phyloP scores from a whole-genome alignment of 2,888 invertebrate species.

The Thera britannica region DNA sequence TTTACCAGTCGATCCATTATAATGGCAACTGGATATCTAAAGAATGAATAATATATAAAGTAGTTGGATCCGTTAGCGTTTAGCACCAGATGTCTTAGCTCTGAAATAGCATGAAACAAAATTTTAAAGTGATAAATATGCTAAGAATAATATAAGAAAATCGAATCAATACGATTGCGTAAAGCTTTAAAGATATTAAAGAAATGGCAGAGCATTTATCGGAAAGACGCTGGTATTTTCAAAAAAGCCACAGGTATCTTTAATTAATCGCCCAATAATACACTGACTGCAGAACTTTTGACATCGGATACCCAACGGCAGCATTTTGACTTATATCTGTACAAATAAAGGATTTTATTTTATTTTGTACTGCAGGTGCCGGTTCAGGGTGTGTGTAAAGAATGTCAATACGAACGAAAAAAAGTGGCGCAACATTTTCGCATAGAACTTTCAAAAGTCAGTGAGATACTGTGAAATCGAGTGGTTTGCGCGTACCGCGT shows the following conservation, averaged over 20 bases:
- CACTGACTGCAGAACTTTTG: slow-evolving; percentile 38
- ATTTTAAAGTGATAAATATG: slow-evolving; percentile 42
- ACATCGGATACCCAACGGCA: slow-evolving; percentile 52
- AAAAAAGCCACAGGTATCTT: slow-evolving; percentile 26
- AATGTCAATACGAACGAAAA: slow-evolving; percentile 53
- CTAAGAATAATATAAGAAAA: too few species aligned
- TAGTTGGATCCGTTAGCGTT: slow-evolving; percentile 43
- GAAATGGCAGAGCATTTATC: too few species aligned
- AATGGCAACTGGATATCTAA: slow-evolving; percentile 62
- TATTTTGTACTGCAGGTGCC: slow-evolving; percentile 58
- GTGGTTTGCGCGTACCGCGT: slow-evolving; percentile 57
- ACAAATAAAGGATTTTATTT: slow-evolving; percentile 56
- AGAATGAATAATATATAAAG: slow-evolving; percentile 36
- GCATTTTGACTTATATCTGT: slow-evolving; percentile 57
- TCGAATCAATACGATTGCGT: background rate
- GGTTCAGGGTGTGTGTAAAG: slow-evolving; percentile 49
- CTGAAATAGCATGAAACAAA: slow-evolving; percentile 32
- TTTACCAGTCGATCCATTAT: slow-evolving; percentile 69
- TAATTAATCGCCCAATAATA: slow-evolving; percentile 41
- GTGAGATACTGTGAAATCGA: slow-evolving; percentile 77
- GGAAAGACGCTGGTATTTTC: slow-evolving; percentile 6
- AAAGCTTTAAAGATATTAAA: background rate
- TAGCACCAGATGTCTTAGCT: slow-evolving; percentile 38
- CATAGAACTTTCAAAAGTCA: slow-evolving; percentile 78
- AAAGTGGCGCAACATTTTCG: slow-evolving; percentile 63